phyloP scores from a whole-genome alignment of 1,140 invertebrate species.

The Pogonognathellus flavescens region DNA sequence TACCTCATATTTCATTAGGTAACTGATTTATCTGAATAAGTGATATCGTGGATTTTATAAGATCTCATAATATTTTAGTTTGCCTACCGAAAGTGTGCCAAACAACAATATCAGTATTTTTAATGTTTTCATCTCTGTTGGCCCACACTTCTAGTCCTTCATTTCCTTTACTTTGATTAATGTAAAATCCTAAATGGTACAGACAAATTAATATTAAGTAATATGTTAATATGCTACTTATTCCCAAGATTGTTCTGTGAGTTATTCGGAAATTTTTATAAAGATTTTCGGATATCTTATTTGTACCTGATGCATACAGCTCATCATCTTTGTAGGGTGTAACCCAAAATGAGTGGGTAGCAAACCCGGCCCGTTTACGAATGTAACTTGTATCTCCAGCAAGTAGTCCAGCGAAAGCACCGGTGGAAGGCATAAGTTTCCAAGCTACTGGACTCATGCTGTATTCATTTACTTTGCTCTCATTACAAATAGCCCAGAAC shows the following conservation, averaged over 20 bases:
- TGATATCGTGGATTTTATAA: no score
- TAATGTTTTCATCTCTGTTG: conserved; percentile 44
- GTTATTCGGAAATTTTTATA: no score
- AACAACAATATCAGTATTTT: conserved; percentile 62
- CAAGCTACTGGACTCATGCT: conserved; percentile 61
- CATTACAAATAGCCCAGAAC: conserved; percentile 62
- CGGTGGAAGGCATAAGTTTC: conserved; percentile 56
- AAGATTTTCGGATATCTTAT: no score
- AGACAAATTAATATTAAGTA: no score
- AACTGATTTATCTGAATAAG: no score
- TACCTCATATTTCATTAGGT: no score
- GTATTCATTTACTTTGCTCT: conserved; percentile 40
- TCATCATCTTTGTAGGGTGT: conserved; percentile 55
- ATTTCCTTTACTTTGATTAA: conserved; percentile 63
- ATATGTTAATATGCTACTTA: no score
- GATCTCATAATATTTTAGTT: neutral
- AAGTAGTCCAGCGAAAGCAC: conserved; percentile 36
- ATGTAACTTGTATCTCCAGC: conserved; percentile 55
- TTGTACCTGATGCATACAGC: neutral
- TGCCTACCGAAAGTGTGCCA: conserved; percentile 53
- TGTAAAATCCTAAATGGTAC: conserved; percentile 61
- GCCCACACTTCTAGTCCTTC: conserved; percentile 54
- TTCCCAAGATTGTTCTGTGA: no score
- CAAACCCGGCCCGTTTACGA: conserved; percentile 61
- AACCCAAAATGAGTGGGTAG: conserved; percentile 62